These are phyloP conservation scores for Drosophila anceps DNA, from an alignment of 2,888 invertebrate genomes.

Conservation along the genomic window DNA sequence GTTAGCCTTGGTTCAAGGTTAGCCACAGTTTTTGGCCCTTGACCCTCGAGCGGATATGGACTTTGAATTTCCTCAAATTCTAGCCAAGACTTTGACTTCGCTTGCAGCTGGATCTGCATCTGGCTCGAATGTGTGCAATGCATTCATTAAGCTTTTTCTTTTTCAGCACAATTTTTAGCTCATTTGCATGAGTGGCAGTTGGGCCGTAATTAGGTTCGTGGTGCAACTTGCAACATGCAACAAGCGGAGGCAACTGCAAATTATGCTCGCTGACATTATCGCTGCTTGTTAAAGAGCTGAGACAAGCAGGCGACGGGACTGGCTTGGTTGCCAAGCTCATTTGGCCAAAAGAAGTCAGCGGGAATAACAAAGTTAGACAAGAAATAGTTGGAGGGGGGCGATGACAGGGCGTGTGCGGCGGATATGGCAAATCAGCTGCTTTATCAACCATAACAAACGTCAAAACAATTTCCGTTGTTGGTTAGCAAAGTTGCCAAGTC, in stretches of 20 bases:
- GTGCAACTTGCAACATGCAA: slow-evolving; percentile 26
- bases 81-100: not conserved
- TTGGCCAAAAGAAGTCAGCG: slow-evolving; percentile 31
- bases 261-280: slow-evolving; percentile 23
- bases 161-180: slow-evolving; percentile 40
- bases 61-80: not conserved
- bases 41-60: not conserved
- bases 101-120: slow-evolving; percentile 1
- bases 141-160: slow-evolving; percentile 43
- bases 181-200: slow-evolving; percentile 53
- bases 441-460: slow-evolving; percentile 69
- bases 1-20: slow-evolving; percentile 22
- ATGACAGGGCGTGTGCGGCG: slow-evolving; percentile 5
- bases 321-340: slow-evolving; percentile 24
- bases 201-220: slow-evolving; percentile 1
- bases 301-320: not conserved
- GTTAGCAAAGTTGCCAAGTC: slow-evolving; percentile 19
- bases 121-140: slow-evolving; percentile 37
- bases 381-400: slow-evolving; percentile 1
- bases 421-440: slow-evolving; percentile 46
- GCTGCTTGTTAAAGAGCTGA: slow-evolving; percentile 8
- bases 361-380: slow-evolving; percentile 22
- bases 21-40: not conserved
- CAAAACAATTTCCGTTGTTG: slow-evolving; percentile 60
- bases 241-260: slow-evolving; percentile 36